A percentile compares a stretch with the other conserved stretches of the same genome.
Evolutionary conservation across 2,113 vertebrate genomes (phyloP).

Genomic region (Axis porcinus): DNA sequence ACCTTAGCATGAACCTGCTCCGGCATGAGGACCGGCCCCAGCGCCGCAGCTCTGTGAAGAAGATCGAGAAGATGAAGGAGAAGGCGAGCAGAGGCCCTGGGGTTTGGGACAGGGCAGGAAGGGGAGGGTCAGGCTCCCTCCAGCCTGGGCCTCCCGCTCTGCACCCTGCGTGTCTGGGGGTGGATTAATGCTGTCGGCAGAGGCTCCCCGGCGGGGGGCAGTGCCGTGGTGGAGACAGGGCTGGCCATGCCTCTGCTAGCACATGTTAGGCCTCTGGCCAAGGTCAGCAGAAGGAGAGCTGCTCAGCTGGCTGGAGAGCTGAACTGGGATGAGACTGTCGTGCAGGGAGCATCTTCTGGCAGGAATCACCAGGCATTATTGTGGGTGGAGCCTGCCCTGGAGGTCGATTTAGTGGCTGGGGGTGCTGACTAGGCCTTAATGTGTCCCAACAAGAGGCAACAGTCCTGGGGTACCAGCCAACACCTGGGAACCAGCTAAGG

Average conservation of each 20-base stretch:
- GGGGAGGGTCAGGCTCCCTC: no score
- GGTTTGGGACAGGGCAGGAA: fast-evolving
- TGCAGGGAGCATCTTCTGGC: background rate
- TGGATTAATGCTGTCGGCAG: background rate
- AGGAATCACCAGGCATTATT: background rate
- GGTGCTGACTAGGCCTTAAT: background rate
- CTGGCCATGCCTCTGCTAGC: background rate
- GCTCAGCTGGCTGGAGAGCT: background rate
- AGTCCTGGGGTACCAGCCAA: background rate
- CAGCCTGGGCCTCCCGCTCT: fast-evolving
- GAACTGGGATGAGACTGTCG: fast-evolving
- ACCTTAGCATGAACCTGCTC: conserved; percentile 89
- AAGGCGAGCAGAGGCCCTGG: conserved; percentile 74
- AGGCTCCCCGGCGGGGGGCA: background rate
- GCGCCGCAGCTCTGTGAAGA: conserved; percentile 95
- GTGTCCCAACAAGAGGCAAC: background rate
- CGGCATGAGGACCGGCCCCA: conserved; percentile 93
- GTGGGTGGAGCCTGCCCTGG: background rate
- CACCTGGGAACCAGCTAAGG: background rate
- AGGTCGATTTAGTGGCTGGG: background rate
- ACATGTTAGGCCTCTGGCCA: background rate
- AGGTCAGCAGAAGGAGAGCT: background rate
- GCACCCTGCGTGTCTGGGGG: fast-evolving
- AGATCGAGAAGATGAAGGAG: conserved; percentile 94
- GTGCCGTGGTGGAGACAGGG: background rate